phyloP scores from a whole-genome alignment of 2,888 invertebrate genomes.

The Xanthia icteritia region DNA sequence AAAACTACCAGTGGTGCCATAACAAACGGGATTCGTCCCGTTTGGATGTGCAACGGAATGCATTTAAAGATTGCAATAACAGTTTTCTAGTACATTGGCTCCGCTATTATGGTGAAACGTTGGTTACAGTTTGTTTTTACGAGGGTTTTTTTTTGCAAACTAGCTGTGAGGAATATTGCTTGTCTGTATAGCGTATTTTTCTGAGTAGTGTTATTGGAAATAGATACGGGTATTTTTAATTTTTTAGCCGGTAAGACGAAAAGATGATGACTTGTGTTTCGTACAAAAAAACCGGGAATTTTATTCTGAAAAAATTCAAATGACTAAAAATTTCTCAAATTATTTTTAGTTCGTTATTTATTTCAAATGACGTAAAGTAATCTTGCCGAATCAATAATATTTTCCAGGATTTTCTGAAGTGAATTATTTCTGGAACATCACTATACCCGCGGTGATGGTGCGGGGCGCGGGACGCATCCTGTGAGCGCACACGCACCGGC shows the following conservation, averaged over 20 bases:
- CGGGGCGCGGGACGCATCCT: background rate
- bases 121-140: slow-evolving; percentile 34
- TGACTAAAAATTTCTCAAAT: background rate
- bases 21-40: slow-evolving; percentile 13
- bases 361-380: too few relatives aligned
- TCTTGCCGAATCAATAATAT: background rate
- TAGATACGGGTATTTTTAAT: too few relatives aligned
- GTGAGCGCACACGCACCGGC: slow-evolving; percentile 14
- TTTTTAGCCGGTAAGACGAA: too few relatives aligned
- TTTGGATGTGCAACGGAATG: slow-evolving; percentile 25
- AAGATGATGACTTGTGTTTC: too few relatives aligned
- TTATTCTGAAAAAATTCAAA: too few relatives aligned
- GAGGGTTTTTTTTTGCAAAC: slow-evolving; percentile 14
- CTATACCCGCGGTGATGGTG: too few relatives aligned
- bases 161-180: slow-evolving; percentile 16
- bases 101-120: slow-evolving; percentile 26
- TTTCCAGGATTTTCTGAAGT: background rate
- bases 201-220: too few relatives aligned
- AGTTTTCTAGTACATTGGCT: slow-evolving; percentile 45
- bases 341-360: background rate
- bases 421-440: slow-evolving; percentile 14
- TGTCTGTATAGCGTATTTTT: background rate
- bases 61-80: slow-evolving; percentile 45
- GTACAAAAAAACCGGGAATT: too few relatives aligned
- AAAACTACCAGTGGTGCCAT: slow-evolving; percentile 5